Base-by-base conservation (phyloP, 1,140 invertebrate genomes). In the Choristoneura fumiferana region DNA sequence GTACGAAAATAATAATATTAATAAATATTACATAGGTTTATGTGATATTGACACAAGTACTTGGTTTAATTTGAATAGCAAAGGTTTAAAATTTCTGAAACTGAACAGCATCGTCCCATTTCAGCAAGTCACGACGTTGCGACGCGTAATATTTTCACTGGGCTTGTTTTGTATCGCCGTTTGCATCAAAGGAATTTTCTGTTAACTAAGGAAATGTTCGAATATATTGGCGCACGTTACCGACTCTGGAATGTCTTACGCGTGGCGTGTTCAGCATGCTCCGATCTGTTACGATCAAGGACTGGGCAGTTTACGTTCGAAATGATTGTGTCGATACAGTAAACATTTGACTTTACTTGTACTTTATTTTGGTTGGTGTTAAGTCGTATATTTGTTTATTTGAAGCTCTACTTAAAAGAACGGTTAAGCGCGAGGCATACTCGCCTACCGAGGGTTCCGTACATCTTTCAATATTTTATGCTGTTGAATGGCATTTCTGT, bases 161-260 rank as follows among this genome's bases (percentile, higher is more conserved):
- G 69, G 71, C 70, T 78, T 78, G 71, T 81, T 78, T 63, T 78
- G 73, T 73, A 79, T 76, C 60, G 62, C 63, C 67, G 45, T 64
- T 49, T 59, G 66, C 61, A 76, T 81, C 78, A 79, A 82, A 84
- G 80, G 81, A 78, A 85, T 84, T 84, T 87, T 78, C 78, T 81
- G 79, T 71, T 68, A 74, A 78, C 81, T 71, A 75, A 71, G 69
- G 71, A 74, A 69, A 64, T 68, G 57, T 53, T 71, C 65, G 43
- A 73, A 75, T 71, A 75, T 67, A 49, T 49, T 49, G 22, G 60
- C 65, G 71, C 60, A 69, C 63, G 59, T 58, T 58, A 55, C 58
- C 53, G 62, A 39, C 65, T 76, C 67, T 79, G 78, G 67, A 76
- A 70, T 53, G 49, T 66, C 60, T 74, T 68, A 66, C 66, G 62